Evolutionary conservation across 2,113 vertebrate species (phyloP), one percentile per base, ranked within the genome.

Genomic region (Kobus ellipsiprymnus): DNA sequence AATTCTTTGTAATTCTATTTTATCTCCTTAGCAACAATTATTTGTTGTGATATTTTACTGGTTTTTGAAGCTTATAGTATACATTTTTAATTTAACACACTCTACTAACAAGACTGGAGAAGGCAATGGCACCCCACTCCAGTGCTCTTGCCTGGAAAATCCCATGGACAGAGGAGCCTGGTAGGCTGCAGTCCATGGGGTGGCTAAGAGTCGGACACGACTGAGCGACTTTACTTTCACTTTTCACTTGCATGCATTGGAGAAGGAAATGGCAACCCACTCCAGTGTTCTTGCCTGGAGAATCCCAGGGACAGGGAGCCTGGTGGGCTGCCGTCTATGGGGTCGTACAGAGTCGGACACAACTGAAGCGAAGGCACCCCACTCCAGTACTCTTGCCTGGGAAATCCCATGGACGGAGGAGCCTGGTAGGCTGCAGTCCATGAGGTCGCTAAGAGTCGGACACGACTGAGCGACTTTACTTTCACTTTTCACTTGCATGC

Each of bases 1-100:
- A 14, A 64, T 29, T 29, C 59, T 80, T 84, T 78, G 87, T 36
- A 36, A 90, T 86, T 92, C 25, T n/a, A 67, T 87, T 92, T 90
- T 92, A 44, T 25, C 30, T 96, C n/a, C 10, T 78, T 52, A 85
- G 50, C n/a, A 57, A 82, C 7, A 93, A n/a, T 57, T 85, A 44
- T 80, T 33, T 78, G 2, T 52, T 71, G 14, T 85, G 25, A 21
- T 44, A 91, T 96, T 86, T 62, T 74, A 57, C 52, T 86, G 52
- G 15, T 36, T 95, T 50, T 62, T 86, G 25, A 85, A 54, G 21
- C 48, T 81, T 71, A 81, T 2, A 60, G 36, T 23, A 36, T 33
- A 57, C 12, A 86, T 64, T 30, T 17, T 57, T 82, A 50, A 82
- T 82, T 82, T 64, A 77, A 83, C 10, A 91, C 7, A 78, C 12